Evolutionary conservation across 92 coral and sea anemone species (phyloP).

Genomic region (Epizoanthus rinbou): DNA sequence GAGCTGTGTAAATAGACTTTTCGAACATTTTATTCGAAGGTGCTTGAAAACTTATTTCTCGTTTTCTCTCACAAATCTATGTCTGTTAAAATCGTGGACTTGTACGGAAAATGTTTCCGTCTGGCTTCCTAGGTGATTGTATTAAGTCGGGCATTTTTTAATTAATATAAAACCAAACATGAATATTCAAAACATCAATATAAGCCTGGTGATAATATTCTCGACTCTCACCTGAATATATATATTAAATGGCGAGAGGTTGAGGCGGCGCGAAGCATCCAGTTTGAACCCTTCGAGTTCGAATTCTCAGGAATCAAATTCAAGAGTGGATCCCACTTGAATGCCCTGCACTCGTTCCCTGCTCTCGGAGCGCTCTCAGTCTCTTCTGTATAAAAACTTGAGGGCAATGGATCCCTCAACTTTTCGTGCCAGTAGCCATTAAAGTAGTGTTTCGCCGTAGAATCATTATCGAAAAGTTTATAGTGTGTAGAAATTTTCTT

Average conservation of each 20-base stretch:
- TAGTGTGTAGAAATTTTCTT: conserved; percentile 92
- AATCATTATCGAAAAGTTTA: conserved; percentile 82
- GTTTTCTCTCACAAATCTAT: no score
- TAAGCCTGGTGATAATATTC: not conserved
- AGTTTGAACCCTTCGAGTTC: conserved; percentile 56
- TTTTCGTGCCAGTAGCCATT: conserved; percentile 87
- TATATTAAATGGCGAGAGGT: conserved; percentile 79
- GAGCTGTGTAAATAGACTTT: not conserved
- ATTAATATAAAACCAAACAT: conserved; percentile 4
- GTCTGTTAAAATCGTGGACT: no score
- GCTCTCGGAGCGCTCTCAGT: conserved; percentile 92
- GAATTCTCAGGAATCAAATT: conserved; percentile 48
- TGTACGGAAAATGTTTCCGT: not conserved
- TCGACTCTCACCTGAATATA: conserved; percentile 77
- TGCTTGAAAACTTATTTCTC: not conserved
- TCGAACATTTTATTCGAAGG: conserved; percentile 1
- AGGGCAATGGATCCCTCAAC: conserved; percentile 85
- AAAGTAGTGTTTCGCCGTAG: conserved; percentile 79
- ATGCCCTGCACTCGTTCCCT: conserved; percentile 87
- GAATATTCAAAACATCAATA: conserved; percentile 28
- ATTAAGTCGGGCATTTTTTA: not conserved
- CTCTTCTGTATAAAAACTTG: conserved; percentile 88
- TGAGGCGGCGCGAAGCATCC: conserved; percentile 76
- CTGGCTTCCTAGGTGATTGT: conserved; percentile 26
- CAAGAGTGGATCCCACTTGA: conserved; percentile 89